Base-by-base conservation (phyloP, 2,797 vertebrate genomes). In the Microtus californicus region DNA sequence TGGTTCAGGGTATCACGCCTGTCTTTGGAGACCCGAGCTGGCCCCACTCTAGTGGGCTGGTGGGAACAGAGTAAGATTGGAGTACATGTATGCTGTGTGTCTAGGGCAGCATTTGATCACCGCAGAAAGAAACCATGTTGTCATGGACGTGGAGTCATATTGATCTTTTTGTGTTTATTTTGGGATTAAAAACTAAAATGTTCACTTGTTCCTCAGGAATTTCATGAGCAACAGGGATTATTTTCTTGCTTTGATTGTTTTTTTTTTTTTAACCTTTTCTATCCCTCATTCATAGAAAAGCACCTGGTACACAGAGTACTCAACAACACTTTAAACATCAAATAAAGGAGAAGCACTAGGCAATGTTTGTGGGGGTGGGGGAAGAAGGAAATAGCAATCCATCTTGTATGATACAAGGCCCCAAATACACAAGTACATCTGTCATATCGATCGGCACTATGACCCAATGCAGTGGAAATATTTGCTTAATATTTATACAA, bases 161-260 rank as follows among this genome's bases (percentile, higher is more conserved):
- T 37, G 82, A 88, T 87, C 77, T 88, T 56, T 63, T 61, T 82
- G 29, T 69, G 13, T 94, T 87, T 91, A 27, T 82, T 90, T 90
- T 94, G 45, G 59, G 48, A 80, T 81, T 27, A 54, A 23, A 71
- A 54, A 61, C 67, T 69, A 14, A 61, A 91, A 92, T 81, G 89
- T 7, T 37, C 12, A 45, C 34, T 87, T 48, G 7, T 25, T 45
- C 6, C 51, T 79, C 23, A 40, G 76, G 29, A 91, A 91, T 29
- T 51, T 40, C 81, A 37, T 45, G 54, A 63, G 17, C n/a, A 31
- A 1, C 15, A 87, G 40, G 7, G 29, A 51, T 51, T 43, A 56
- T 69, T 45, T 87, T 40, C 27, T 34, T 59, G 76, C 31, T 48
- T 45, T 40, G 1, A 89, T 21, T 43, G 1, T 45, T 25, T 27